Conservation (phyloP, 2,888 invertebrate genomes). For the Nomada goodeniana region DNA sequence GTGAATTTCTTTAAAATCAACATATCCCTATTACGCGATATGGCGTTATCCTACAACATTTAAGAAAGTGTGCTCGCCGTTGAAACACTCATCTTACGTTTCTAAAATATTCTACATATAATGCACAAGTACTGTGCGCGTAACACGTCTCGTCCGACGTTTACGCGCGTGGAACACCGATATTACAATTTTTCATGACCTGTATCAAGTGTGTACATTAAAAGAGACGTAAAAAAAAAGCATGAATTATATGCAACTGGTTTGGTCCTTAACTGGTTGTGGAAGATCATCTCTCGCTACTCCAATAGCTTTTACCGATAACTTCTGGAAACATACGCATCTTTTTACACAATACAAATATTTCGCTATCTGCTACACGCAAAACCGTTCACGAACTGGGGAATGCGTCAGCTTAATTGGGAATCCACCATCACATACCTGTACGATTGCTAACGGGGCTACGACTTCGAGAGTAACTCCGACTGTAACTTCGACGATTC, state of each 20-base stretch:
- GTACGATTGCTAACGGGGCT: conserved; percentile 81
- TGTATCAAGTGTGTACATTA: conserved; percentile 49
- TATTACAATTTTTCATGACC: conserved; percentile 47
- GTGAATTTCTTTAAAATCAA: neutral
- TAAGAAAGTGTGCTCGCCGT: neutral
- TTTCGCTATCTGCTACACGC: neutral
- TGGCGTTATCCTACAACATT: neutral
- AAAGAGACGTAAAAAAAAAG: conserved; percentile 56
- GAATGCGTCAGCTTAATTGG: conserved; percentile 2
- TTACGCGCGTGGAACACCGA: conserved; percentile 36
- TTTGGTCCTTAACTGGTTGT: conserved; percentile 52
- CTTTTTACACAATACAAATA: conserved; percentile 24
- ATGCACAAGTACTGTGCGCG: neutral
- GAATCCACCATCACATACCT: conserved; percentile 70
- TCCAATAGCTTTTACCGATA: conserved; percentile 83
- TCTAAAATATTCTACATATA: too few relatives aligned
- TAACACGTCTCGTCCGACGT: conserved; percentile 13
- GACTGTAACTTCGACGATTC: conserved; percentile 81
- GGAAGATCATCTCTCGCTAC: conserved; percentile 82
- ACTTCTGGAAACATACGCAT: conserved; percentile 74
- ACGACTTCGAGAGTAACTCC: conserved; percentile 83
- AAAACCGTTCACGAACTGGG: neutral
- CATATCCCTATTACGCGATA: neutral
- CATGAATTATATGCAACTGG: conserved; percentile 37
- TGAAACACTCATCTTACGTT: conserved; percentile 10